Evolutionary conservation across 2,797 vertebrate genomes (phyloP).

Genomic region (Erithacus rubecula): DNA sequence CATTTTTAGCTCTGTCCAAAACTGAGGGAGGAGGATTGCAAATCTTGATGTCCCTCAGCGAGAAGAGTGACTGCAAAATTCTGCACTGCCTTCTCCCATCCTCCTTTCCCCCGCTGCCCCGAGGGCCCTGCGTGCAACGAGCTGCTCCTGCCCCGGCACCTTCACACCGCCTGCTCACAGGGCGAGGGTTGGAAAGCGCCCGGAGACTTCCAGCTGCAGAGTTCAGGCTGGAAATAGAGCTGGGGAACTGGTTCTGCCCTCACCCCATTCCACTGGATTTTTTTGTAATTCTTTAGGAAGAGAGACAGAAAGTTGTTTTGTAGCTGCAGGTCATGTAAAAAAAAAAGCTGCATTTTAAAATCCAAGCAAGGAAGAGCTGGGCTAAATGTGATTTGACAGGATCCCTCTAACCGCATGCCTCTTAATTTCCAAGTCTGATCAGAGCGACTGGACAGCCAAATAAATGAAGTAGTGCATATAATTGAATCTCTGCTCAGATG

Average conservation of each 20-base stretch:
- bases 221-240: not conserved
- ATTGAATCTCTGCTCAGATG: constrained; percentile 39
- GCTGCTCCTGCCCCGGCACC: not conserved
- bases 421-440: constrained; percentile 53
- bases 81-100: not conserved
- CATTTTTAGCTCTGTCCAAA: not conserved
- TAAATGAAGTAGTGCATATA: constrained; percentile 52
- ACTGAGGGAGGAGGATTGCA: constrained; percentile 3
- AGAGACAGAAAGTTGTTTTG: constrained; percentile 42
- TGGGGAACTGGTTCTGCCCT: not conserved
- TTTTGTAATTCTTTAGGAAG: not conserved
- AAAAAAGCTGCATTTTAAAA: constrained; percentile 20
- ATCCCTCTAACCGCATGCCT: constrained; percentile 34
- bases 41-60: constrained; percentile 10
- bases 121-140: fast-evolving
- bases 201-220: not conserved
- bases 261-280: not conserved
- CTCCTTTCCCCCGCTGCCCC: not conserved
- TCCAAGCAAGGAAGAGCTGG: not conserved
- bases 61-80: not conserved
- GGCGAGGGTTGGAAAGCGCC: not conserved
- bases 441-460: constrained; percentile 32
- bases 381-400: constrained; percentile 44
- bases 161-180: not conserved
- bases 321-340: constrained; percentile 44